Evolutionary conservation across 2,113 vertebrate species (phyloP).

Genomic region (Alaudala cheleensis): DNA sequence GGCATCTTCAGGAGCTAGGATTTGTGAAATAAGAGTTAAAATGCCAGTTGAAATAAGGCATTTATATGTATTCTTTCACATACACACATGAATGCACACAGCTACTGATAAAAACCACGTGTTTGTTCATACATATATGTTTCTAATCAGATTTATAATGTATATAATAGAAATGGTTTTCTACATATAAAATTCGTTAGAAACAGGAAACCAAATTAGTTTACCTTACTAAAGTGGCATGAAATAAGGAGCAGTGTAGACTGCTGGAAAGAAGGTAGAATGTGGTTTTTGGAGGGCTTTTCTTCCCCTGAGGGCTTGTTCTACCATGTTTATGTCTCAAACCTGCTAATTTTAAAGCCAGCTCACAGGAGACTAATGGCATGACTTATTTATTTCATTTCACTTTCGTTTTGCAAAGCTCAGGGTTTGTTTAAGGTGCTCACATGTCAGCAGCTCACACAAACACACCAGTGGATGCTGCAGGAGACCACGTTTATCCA

Average conservation of each 20-base stretch:
- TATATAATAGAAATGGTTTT: not conserved
- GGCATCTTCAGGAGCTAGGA: not conserved
- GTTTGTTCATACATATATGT: not conserved
- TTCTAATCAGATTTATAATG: not conserved
- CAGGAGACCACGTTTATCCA: not conserved
- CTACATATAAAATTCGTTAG: not conserved
- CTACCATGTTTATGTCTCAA: not conserved
- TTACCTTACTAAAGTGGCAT: not conserved
- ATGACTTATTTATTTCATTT: not conserved
- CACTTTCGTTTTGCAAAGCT: slow-evolving; percentile 28
- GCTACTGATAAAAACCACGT: not conserved
- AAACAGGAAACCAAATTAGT: not conserved
- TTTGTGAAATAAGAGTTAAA: not conserved
- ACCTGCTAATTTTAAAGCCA: slow-evolving; percentile 15
- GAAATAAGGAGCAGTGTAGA: not conserved
- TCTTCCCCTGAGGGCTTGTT: not conserved
- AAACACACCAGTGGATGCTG: not conserved
- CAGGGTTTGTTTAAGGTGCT: not conserved
- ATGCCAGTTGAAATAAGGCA: not conserved
- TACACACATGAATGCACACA: not conserved
- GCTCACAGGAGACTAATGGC: not conserved
- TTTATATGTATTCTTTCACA: not conserved
- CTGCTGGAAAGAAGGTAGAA: not conserved
- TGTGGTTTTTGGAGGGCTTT: not conserved
- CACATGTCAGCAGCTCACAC: not conserved